These are phyloP conservation scores for Drosophila macrospina DNA, from an alignment of 2,888 invertebrate genomes.

Conservation along the genomic window DNA sequence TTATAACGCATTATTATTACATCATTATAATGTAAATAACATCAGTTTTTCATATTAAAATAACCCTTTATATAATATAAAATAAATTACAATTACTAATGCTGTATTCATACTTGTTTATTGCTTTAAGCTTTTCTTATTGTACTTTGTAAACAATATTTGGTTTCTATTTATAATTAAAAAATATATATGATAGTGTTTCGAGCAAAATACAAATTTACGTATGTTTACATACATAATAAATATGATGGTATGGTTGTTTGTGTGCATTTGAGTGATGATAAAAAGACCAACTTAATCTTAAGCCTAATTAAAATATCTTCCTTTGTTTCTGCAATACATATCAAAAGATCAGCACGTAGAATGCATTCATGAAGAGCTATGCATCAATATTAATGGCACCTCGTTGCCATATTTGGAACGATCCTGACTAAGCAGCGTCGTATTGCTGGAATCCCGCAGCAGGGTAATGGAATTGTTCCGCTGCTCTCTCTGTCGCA, in stretches of 20 bases:
- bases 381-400: slow-evolving; percentile 40
- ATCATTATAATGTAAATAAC: too few relatives aligned
- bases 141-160: slow-evolving; percentile 33
- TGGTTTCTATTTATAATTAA: slow-evolving; percentile 35
- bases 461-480: slow-evolving; percentile 57
- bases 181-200: slow-evolving; percentile 18
- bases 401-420: slow-evolving; percentile 38
- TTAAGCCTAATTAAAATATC: slow-evolving; percentile 19
- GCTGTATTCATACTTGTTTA: slow-evolving; percentile 23
- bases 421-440: slow-evolving; percentile 51
- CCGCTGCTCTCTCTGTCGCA: slow-evolving; percentile 66
- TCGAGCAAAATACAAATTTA: slow-evolving; percentile 17
- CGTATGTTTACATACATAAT: slow-evolving; percentile 27
- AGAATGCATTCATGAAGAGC: slow-evolving; percentile 25
- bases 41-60: too few relatives aligned
- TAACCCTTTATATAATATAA: too few relatives aligned
- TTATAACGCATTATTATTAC: too few relatives aligned
- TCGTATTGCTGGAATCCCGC: slow-evolving; percentile 60
- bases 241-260: slow-evolving; percentile 18
- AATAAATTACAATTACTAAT: neutral
- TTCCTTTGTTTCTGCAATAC: slow-evolving; percentile 10
- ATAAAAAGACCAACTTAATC: slow-evolving; percentile 27
- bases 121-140: slow-evolving; percentile 37
- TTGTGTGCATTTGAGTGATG: slow-evolving; percentile 20
- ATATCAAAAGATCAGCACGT: slow-evolving; percentile 20